Percentiles rank a stretch among this genome's conserved stretches.
Conservation (phyloP, 2,797 vertebrate species). For the Catostomus latipinnis region DNA sequence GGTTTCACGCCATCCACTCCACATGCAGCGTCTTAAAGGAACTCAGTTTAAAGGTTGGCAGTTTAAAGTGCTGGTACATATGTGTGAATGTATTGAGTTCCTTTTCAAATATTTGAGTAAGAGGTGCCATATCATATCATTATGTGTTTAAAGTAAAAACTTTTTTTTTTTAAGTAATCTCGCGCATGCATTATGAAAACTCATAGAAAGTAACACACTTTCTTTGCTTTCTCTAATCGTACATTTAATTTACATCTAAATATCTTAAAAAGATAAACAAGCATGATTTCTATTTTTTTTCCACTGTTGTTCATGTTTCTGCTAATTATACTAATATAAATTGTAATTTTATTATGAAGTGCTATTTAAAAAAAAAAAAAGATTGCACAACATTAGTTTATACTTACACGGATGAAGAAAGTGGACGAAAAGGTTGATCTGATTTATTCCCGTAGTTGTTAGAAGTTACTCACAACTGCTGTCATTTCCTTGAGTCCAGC, state of each 20-base stretch:
- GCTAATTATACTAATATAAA: not conserved
- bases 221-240: not conserved
- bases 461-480: slow-evolving; percentile 45
- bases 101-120: not conserved
- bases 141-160: no score
- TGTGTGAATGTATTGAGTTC: not conserved
- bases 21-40: slow-evolving; percentile 62
- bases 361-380: no score
- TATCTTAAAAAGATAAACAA: not conserved
- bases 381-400: not conserved
- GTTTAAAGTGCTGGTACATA: not conserved
- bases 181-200: not conserved
- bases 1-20: slow-evolving; percentile 37
- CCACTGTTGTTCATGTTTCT: not conserved
- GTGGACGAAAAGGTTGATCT: not conserved
- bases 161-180: not conserved
- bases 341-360: not conserved
- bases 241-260: not conserved
- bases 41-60: not conserved
- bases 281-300: not conserved
- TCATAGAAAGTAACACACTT: not conserved
- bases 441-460: slow-evolving; percentile 36
- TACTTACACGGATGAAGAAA: slow-evolving; percentile 32
- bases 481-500: slow-evolving; percentile 42
- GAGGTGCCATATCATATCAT: not conserved